A percentile compares a stretch with the other conserved stretches of the same genome.
These are phyloP conservation scores for Morpho helenor DNA, from an alignment of 2,888 invertebrate genomes.

Conservation along the genomic window DNA sequence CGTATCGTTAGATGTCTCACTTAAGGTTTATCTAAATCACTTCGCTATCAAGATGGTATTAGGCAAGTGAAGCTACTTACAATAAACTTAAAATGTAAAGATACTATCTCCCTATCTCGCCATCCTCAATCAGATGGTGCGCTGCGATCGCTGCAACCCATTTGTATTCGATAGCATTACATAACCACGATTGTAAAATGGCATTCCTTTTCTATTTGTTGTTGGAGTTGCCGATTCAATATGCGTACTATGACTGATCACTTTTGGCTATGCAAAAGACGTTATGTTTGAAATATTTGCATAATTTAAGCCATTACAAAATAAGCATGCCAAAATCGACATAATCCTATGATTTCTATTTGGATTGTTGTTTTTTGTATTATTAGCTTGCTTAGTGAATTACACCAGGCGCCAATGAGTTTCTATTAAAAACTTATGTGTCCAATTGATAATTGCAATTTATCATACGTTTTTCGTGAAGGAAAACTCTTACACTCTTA, in stretches of 20 bases:
- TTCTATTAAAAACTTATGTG: too few relatives aligned
- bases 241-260: conserved; percentile 42
- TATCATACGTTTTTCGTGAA: too few relatives aligned
- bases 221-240: conserved; percentile 38
- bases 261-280: conserved; percentile 14
- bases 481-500: too few relatives aligned
- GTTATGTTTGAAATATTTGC: conserved; percentile 15
- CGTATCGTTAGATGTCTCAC: conserved; percentile 18
- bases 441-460: too few relatives aligned
- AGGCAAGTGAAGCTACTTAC: conserved; percentile 27
- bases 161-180: conserved; percentile 31
- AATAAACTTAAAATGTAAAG: conserved; percentile 27
- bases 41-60: conserved; percentile 24
- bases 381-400: too few relatives aligned
- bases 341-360: too few relatives aligned
- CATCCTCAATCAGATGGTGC: conserved; percentile 22
- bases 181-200: conserved; percentile 39
- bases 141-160: conserved; percentile 18
- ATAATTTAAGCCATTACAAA: background rate
- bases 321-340: too few relatives aligned
- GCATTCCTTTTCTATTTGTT: conserved; percentile 33
- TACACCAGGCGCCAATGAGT: too few relatives aligned
- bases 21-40: conserved; percentile 24
- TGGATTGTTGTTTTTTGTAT: too few relatives aligned
- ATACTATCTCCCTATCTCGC: conserved; percentile 23